Evolutionary conservation across 2,797 vertebrate species (phyloP).

Genomic region (Sebastiscus tertius): DNA sequence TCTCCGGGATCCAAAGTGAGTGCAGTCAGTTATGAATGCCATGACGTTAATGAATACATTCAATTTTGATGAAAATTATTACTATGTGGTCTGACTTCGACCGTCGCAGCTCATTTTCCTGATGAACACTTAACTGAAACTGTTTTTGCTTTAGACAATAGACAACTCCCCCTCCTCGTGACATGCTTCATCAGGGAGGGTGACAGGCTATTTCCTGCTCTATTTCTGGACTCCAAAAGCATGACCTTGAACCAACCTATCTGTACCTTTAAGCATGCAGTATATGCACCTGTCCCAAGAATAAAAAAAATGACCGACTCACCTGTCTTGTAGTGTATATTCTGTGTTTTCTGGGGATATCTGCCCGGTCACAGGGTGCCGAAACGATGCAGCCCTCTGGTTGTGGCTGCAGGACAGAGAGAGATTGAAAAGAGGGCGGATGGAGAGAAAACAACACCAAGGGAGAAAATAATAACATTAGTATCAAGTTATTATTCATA

Average conservation of each 20-base stretch:
- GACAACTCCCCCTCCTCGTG: neutral
- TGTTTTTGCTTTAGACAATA: constrained; percentile 12
- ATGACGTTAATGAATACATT: constrained; percentile 42
- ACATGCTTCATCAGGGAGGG: constrained; percentile 19
- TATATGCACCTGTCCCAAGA: neutral
- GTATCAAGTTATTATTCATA: constrained; percentile 40
- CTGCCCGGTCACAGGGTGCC: constrained; percentile 95
- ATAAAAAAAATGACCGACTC: constrained; percentile 71
- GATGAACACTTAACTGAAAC: constrained; percentile 38
- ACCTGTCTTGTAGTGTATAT: constrained; percentile 95
- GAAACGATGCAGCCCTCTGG: constrained; percentile 92
- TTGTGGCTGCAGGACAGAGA: constrained; percentile 89
- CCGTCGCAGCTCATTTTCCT: constrained; percentile 24
- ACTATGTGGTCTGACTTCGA: constrained; percentile 9
- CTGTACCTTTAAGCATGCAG: neutral
- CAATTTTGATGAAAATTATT: constrained; percentile 16
- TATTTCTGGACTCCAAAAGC: constrained; percentile 2
- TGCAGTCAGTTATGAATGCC: constrained; percentile 22
- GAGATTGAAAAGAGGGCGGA: constrained; percentile 18
- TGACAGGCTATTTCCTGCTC: constrained; percentile 18
- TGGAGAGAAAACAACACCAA: constrained; percentile 15
- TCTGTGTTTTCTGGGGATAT: constrained; percentile 97
- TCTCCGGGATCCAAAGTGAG: constrained; percentile 6
- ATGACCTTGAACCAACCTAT: constrained; percentile 39
- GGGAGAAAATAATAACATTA: constrained; percentile 41